phyloP scores from a whole-genome alignment of 2,797 vertebrate species.

The Gobio occitaniae region DNA sequence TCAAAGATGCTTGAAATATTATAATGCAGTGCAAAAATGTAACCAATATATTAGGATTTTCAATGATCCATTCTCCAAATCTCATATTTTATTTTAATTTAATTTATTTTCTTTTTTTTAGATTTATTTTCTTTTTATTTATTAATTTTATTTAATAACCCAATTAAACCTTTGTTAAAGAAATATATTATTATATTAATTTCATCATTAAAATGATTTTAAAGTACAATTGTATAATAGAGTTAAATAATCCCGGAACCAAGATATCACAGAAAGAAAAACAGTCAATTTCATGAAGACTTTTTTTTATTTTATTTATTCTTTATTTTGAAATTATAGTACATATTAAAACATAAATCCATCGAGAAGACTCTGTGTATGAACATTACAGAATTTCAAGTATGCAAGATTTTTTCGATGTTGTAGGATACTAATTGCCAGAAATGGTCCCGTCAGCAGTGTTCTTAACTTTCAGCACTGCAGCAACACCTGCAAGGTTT shows the following conservation, averaged over 20 bases:
- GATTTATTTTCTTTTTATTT: neutral
- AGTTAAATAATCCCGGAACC: too few species aligned
- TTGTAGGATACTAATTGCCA: neutral
- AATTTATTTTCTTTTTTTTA: neutral
- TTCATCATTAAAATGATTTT: neutral
- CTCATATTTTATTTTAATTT: neutral
- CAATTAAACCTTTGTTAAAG: neutral
- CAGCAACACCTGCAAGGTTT: neutral
- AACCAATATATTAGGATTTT: neutral
- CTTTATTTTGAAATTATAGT: neutral
- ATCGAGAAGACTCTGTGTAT: neutral
- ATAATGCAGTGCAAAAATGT: neutral
- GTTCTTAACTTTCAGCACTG: neutral
- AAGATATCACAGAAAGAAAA: neutral
- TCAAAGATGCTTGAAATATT: neutral
- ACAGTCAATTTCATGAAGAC: neutral
- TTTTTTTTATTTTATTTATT: too few species aligned
- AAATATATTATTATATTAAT: too few species aligned
- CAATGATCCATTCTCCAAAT: neutral
- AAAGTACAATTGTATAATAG: neutral
- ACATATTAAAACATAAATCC: neutral
- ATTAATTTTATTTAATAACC: neutral
- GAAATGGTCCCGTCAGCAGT: neutral
- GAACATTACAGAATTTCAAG: neutral
- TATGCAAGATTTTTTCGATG: neutral